Evolutionary conservation across 2,888 invertebrate species (phyloP).

Genomic region (Lasioglossum leucozonium): DNA sequence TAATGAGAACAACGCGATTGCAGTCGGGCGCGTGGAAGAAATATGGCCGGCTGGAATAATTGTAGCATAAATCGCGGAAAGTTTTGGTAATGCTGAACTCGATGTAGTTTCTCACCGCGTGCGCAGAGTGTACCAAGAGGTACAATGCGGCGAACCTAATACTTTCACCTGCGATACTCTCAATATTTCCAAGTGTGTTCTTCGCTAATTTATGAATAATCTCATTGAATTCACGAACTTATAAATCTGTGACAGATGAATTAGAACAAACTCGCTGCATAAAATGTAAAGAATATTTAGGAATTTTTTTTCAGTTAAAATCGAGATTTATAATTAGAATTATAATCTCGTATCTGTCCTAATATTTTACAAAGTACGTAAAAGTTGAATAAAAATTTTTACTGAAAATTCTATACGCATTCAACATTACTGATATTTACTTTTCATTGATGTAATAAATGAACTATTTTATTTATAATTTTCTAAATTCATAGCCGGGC

Average conservation of each 20-base stretch:
- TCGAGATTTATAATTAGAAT: background rate
- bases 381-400: background rate
- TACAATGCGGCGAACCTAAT: background rate
- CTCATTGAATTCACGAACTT: background rate
- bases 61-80: conserved; percentile 55
- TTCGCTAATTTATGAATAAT: background rate
- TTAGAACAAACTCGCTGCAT: background rate
- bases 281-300: background rate
- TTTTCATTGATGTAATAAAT: background rate
- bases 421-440: background rate
- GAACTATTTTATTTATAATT: background rate
- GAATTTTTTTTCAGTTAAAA: background rate
- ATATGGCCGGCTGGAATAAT: conserved; percentile 42
- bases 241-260: background rate
- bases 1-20: conserved; percentile 42
- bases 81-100: conserved; percentile 42
- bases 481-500: background rate
- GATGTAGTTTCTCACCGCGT: conserved; percentile 34
- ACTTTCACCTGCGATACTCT: conserved; percentile 2
- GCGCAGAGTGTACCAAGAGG: conserved; percentile 15
- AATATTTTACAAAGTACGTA: background rate
- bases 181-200: background rate
- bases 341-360: background rate
- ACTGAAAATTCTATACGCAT: background rate
- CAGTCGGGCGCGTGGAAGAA: conserved; percentile 33